Base-by-base conservation (phyloP, 2,888 invertebrate genomes). In the Pecten maximus region DNA sequence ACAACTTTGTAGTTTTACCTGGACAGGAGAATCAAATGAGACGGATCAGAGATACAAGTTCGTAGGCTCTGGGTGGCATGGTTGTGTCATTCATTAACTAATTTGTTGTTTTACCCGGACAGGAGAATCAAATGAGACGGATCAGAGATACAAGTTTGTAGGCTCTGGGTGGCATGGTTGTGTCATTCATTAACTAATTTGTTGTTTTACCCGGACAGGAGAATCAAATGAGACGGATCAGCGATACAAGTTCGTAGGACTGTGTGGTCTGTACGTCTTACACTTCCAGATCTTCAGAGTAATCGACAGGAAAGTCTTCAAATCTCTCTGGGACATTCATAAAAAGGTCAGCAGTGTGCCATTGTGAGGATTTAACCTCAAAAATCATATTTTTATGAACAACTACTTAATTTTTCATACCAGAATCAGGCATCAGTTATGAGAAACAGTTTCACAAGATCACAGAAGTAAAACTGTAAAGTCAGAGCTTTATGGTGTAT, bases 271-370 rank as follows among this genome's bases (percentile, higher is more conserved):
- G 50, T 97, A 96, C 92, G 95, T 97, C 15, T 95, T 97, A 4
- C 96, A 97, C 93, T 96, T 96, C 94, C 96, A 96, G 89, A 94
- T 97, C 89, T 99, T 98, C 97, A 98, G 98, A 88, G 97, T 97
- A 94, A 97, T 97, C 94, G 98, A 99, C 96, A 98, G 98, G 95
- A 98, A 98, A 96, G 96, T 98, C 87, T 97, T 98, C 89, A 98
- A 98, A 96, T 97, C 97, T 89, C 96, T 98, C 44, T 97, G 98
- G 94, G 99, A 99, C 94, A 96, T 98, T 6, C 98, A 98, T 96
- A 98, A 97, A 96, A 98, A 98, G 97, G 98, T 98, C 96, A 94
- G 93, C 15, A 39, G 40, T 88, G 28, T n/a, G n/a, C n/a, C n/a
- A n/a, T n/a, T n/a, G n/a, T n/a, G n/a, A n/a, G n/a, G n/a, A n/a